These are phyloP conservation scores for Dufourea novaeangliae DNA, from an alignment of 1,140 invertebrate species.

Conservation along the genomic window DNA sequence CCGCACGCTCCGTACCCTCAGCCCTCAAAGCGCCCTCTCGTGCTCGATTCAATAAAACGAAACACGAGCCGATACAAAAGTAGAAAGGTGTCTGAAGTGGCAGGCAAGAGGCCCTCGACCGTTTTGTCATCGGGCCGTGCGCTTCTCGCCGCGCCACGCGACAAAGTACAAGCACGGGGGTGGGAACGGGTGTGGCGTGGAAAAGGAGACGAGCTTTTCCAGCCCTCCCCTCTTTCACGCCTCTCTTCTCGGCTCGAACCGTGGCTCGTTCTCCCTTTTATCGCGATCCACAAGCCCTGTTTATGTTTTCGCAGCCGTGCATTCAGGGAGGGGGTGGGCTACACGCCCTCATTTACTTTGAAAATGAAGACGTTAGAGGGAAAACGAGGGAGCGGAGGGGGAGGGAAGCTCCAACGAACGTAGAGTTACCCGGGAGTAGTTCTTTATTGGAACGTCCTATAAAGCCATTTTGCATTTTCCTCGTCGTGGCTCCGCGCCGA, in stretches of 20 bases:
- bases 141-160: neutral
- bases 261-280: slow-evolving; percentile 27
- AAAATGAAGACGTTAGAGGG: slow-evolving; percentile 55
- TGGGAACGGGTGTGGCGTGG: too few species aligned
- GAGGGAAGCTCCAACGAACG: neutral
- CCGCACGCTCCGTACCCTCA: neutral
- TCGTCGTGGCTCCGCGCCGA: neutral
- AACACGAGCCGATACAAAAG: slow-evolving; percentile 21
- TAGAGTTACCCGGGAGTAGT: neutral
- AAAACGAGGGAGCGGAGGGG: too few species aligned
- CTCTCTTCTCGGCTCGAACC: neutral
- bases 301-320: slow-evolving; percentile 54
- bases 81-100: neutral
- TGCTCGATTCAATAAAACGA: slow-evolving; percentile 14
- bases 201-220: slow-evolving; percentile 13
- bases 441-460: slow-evolving; percentile 60
- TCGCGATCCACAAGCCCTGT: slow-evolving; percentile 32
- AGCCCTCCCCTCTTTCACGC: neutral
- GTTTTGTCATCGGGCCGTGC: neutral
- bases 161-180: slow-evolving; percentile 2
- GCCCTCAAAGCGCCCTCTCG: neutral
- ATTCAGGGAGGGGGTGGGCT: slow-evolving; percentile 35
- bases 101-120: neutral
- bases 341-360: slow-evolving; percentile 60
- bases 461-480: slow-evolving; percentile 61